Conservation (phyloP, 1,140 invertebrate species). For the Eupeodes corollae region DNA sequence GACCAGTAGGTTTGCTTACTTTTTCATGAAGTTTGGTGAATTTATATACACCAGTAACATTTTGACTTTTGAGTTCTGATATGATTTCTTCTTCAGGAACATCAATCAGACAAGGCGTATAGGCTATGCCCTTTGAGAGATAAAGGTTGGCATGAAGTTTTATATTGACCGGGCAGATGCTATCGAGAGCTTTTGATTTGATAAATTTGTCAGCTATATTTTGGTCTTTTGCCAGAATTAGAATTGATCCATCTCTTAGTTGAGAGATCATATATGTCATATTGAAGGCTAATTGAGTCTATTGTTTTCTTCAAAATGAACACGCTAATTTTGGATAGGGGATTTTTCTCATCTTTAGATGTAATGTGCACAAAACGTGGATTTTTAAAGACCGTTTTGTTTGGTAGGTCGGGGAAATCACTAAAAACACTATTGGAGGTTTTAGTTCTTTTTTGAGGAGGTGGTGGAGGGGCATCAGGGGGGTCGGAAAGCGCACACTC, state of each 20-base stretch:
- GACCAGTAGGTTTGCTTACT: neutral
- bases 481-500: no score
- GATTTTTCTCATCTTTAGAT: no score
- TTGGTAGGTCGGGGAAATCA: no score
- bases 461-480: no score
- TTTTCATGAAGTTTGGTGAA: neutral
- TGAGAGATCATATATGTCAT: no score
- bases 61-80: neutral
- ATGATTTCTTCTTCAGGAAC: slow-evolving; percentile 2
- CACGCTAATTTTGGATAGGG: no score
- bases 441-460: no score
- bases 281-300: no score
- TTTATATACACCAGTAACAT: slow-evolving; percentile 1
- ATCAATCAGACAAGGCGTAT: neutral
- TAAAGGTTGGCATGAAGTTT: slow-evolving; percentile 4
- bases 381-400: no score
- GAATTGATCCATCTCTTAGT: slow-evolving; percentile 1
- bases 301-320: no score
- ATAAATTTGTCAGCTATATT: slow-evolving; percentile 1
- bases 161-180: slow-evolving; percentile 1
- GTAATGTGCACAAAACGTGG: no score
- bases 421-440: no score
- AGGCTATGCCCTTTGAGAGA: slow-evolving; percentile 1
- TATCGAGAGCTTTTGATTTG: neutral
- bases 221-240: neutral